Conservation (phyloP, 2,888 invertebrate genomes). For the Hipparchia sbordonii region DNA sequence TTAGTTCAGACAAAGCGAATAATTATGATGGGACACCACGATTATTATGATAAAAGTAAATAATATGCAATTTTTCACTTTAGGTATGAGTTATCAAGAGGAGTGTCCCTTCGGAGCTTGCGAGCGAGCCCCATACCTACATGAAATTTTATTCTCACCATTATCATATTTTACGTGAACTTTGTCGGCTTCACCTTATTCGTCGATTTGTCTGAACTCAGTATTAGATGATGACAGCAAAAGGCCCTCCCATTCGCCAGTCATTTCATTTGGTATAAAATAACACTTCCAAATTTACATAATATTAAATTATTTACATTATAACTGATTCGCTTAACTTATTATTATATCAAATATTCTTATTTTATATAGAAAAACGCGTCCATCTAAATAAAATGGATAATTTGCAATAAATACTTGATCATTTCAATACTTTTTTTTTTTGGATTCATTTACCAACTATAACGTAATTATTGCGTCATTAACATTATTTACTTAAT, state of each 20-base stretch:
- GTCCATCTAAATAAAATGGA: background rate
- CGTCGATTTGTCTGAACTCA: conserved; percentile 10
- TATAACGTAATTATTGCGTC: conserved; percentile 9
- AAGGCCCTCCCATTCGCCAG: conserved; percentile 30
- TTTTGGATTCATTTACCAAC: background rate
- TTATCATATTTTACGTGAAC: background rate
- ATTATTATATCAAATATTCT: conserved; percentile 4
- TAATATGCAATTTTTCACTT: no score
- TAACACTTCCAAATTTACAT: conserved; percentile 47
- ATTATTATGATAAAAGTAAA: background rate
- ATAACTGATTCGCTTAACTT: conserved; percentile 3
- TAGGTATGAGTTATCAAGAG: no score
- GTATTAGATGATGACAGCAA: conserved; percentile 12
- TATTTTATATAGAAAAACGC: conserved; percentile 6
- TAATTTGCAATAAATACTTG: background rate
- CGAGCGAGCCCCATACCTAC: no score
- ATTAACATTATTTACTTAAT: background rate
- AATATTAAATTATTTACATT: conserved; percentile 48
- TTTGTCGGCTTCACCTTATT: background rate
- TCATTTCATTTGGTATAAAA: conserved; percentile 55
- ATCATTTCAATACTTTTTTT: background rate
- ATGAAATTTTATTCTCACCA: no score
- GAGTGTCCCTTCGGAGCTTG: no score
- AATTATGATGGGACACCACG: background rate
- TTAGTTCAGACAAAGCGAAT: background rate